Conservation (phyloP, 2,113 vertebrate genomes). For the Melanerpes aurifrons region DNA sequence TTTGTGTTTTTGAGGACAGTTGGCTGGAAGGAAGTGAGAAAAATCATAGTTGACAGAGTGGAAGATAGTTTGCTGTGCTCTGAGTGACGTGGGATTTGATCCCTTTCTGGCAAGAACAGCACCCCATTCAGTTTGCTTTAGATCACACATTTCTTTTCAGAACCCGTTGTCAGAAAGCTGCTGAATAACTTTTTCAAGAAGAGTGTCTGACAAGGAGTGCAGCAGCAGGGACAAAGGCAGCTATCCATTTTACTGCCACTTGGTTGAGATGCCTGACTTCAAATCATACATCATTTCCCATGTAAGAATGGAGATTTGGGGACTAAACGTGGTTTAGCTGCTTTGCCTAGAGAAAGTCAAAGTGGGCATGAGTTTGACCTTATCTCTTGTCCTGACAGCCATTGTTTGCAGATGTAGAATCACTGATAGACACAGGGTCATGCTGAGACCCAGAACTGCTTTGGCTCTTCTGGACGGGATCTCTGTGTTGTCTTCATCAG, state of each 20-base stretch:
- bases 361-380: neutral
- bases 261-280: neutral
- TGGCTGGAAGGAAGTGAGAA: neutral
- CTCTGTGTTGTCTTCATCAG: neutral
- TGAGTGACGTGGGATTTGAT: slow-evolving; percentile 54
- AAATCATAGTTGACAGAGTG: slow-evolving; percentile 35
- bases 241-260: neutral
- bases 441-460: neutral
- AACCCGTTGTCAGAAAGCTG: slow-evolving; percentile 35
- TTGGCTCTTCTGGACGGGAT: neutral
- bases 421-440: neutral
- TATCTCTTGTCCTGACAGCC: neutral
- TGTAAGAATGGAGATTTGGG: neutral
- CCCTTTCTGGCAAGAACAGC: slow-evolving; percentile 33
- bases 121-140: slow-evolving; percentile 36
- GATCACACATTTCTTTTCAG: slow-evolving; percentile 34
- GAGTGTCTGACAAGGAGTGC: neutral
- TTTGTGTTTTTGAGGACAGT: slow-evolving; percentile 41
- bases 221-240: neutral
- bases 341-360: neutral
- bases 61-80: slow-evolving; percentile 27
- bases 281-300: neutral
- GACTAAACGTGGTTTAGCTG: neutral
- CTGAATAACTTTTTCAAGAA: slow-evolving; percentile 41
- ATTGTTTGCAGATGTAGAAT: neutral